Evolutionary conservation across 2,797 vertebrate genomes (phyloP).

Genomic region (Propithecus deckenii): DNA sequence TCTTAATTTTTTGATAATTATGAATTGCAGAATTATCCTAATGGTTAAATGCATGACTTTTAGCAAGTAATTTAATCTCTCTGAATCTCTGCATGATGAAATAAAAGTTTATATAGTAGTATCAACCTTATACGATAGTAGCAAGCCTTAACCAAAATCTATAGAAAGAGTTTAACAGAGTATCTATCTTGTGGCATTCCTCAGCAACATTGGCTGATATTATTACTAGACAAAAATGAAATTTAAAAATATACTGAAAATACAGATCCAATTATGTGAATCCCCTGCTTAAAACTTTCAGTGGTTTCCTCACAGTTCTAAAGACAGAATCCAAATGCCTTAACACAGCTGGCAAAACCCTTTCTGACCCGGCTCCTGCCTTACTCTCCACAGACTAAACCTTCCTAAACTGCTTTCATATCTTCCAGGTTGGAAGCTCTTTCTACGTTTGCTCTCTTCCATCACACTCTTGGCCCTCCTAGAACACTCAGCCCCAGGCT

Average conservation of each 20-base stretch:
- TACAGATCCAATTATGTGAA: neutral
- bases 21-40: slow-evolving; percentile 12
- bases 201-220: neutral
- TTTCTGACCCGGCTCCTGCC: neutral
- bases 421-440: neutral
- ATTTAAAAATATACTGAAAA: neutral
- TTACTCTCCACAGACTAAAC: neutral
- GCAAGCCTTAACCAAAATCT: neutral
- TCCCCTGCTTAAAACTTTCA: neutral
- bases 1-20: slow-evolving; percentile 47
- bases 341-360: neutral
- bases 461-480: neutral
- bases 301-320: neutral
- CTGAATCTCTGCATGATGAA: neutral
- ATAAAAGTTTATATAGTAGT: neutral
- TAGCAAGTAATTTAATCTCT: slow-evolving; percentile 12
- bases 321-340: neutral
- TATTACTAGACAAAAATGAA: neutral
- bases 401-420: neutral
- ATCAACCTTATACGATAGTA: neutral
- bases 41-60: slow-evolving; percentile 8
- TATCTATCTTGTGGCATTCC: neutral
- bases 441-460: neutral
- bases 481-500: neutral
- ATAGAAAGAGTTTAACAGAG: neutral